A percentile compares a stretch with the other conserved stretches of the same genome.
phyloP scores from a whole-genome alignment of 2,797 vertebrate species.

The Euphonia xanthogaster region DNA sequence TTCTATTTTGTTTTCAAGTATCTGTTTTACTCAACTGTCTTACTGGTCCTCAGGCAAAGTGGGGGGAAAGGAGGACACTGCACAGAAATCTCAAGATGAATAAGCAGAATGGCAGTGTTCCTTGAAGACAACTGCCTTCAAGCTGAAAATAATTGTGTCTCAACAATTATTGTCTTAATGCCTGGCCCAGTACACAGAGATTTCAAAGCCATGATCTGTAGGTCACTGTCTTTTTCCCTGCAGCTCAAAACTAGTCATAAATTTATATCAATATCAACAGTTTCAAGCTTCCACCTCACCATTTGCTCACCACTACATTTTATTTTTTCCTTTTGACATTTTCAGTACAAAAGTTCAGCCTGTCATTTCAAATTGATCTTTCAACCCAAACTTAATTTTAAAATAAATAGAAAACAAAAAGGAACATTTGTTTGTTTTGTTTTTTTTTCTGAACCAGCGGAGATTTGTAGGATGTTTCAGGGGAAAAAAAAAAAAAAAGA shows the following conservation, averaged over 20 bases:
- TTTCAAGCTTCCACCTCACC: neutral
- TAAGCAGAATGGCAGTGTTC: neutral
- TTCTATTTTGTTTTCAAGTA: neutral
- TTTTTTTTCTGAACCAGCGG: neutral
- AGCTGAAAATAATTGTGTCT: neutral
- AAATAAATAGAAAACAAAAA: neutral
- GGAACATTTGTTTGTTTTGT: neutral
- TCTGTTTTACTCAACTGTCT: neutral
- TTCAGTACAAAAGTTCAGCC: neutral
- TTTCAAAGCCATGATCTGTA: neutral
- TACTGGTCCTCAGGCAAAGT: neutral
- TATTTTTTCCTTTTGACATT: neutral
- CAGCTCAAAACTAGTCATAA: neutral
- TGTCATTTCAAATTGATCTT: neutral
- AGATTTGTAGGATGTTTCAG: neutral
- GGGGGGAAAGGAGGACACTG: neutral
- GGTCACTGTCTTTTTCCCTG: neutral
- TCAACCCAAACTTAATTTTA: neutral
- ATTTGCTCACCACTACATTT: neutral
- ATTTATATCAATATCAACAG: neutral
- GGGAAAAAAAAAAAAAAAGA: fast-evolving
- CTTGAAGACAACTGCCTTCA: neutral
- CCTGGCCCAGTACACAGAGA: neutral
- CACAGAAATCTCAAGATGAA: neutral
- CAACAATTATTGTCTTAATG: neutral